Evolutionary conservation across 2,797 vertebrate species (phyloP), one percentile per base, ranked within the genome.

Genomic region (Apogon talboti): DNA sequence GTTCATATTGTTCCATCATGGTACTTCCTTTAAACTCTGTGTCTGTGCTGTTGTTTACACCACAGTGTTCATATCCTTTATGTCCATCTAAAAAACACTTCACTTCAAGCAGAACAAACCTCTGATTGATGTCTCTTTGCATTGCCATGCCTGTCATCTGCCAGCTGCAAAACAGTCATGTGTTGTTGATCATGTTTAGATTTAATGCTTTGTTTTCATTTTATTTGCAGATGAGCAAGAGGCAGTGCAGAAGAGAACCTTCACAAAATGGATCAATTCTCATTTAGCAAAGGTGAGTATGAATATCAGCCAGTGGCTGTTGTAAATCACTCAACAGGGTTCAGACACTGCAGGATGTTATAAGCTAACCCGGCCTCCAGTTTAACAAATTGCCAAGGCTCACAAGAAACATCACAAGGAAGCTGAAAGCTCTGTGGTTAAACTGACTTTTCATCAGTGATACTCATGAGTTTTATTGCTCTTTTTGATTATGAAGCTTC

Each of bases 191-290:
- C 24, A 28, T 28, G 24, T 28, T 28, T 28, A 3, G 24, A 28
- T 28, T 3, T 3, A 28, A 28, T 28, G 24, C 6, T 28, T 38
- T 62, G 30, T 78, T 2, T 83, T 40, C 1, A 28, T 73, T 75
- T 82, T 0, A 41, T 85, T 92, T 89, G 51, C 88, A 99, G 97
- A 98, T 94, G 97, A 99, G 74, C 97, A 99, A 92, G 97, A 98
- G 78, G 93, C 95, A 2, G 97, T 99, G 65, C 97, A 99, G 89
- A 99, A 99, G 90, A 94, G 97, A 80, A 99, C 97, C 59, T 99
- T 99, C 88, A 99, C 97, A 33, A 99, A 99, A 92, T 99, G 97
- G 97, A 99, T 99, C 90, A 99, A 99, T 86, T 98, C 96, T 84
- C 97, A 99, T 86, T 86, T 99, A 86, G 95, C 95, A 53, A 98